Evolutionary conservation across 2,888 invertebrate species (phyloP).

Genomic region (Tribolium freemani): DNA sequence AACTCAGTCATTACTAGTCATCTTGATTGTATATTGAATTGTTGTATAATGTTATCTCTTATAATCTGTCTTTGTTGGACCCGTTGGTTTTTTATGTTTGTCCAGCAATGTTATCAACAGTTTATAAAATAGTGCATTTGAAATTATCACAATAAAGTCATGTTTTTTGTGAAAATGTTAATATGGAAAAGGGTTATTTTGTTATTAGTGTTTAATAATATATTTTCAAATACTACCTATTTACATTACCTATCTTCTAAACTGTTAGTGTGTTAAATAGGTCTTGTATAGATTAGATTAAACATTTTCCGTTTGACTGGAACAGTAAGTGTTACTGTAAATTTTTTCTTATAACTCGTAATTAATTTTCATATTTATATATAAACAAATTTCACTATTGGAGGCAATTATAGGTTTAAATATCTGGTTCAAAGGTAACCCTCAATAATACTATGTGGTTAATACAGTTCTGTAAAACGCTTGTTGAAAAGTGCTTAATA

Average conservation of each 20-base stretch:
- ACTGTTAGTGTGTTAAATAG: slow-evolving; percentile 51
- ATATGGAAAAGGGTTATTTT: slow-evolving; percentile 57
- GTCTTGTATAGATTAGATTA: slow-evolving; percentile 51
- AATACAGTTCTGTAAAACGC: slow-evolving; percentile 60
- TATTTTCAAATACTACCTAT: slow-evolving; percentile 49
- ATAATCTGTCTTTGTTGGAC: slow-evolving; percentile 50
- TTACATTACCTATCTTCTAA: slow-evolving; percentile 43
- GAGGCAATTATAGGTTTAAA: slow-evolving; percentile 53
- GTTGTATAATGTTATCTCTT: slow-evolving; percentile 63
- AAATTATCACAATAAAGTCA: slow-evolving; percentile 40
- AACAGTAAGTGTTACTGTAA: slow-evolving; percentile 45
- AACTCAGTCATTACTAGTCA: slow-evolving; percentile 68
- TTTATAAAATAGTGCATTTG: slow-evolving; percentile 39
- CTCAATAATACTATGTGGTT: slow-evolving; percentile 58
- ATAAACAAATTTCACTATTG: slow-evolving; percentile 50
- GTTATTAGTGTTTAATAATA: slow-evolving; percentile 53
- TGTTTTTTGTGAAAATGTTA: slow-evolving; percentile 51
- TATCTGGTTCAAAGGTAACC: slow-evolving; percentile 55
- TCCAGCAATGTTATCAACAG: slow-evolving; percentile 37
- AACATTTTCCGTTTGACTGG: slow-evolving; percentile 43
- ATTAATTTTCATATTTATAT: slow-evolving; percentile 48
- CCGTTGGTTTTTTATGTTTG: slow-evolving; percentile 41
- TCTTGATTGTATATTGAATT: slow-evolving; percentile 66
- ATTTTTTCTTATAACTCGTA: slow-evolving; percentile 44
- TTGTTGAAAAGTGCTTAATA: slow-evolving; percentile 64